Percentiles rank a stretch among this genome's conserved stretches.
phyloP scores from a whole-genome alignment of 2,113 vertebrate species.

The Pipra filicauda region DNA sequence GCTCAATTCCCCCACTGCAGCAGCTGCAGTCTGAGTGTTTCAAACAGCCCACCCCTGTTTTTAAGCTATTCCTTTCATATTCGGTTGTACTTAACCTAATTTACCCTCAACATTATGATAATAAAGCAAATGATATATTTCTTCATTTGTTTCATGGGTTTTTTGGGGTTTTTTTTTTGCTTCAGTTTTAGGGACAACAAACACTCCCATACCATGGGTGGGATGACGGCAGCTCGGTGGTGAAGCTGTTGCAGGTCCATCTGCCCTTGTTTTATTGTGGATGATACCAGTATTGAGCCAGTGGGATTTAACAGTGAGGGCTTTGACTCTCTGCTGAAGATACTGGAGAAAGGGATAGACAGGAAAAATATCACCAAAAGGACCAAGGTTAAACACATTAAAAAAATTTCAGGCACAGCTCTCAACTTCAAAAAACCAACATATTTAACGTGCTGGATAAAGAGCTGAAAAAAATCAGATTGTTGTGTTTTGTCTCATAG shows the following conservation, averaged over 20 bases:
- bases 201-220: constrained; percentile 85
- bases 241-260: constrained; percentile 94
- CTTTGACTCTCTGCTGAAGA: constrained; percentile 88
- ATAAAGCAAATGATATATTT: background rate
- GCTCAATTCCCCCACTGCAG: background rate
- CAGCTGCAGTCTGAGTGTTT: background rate
- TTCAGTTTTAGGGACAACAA: background rate
- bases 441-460: background rate
- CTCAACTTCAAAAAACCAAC: background rate
- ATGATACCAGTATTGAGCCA: constrained; percentile 85
- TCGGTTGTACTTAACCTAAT: background rate
- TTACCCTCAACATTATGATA: background rate
- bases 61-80: background rate
- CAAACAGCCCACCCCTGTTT: background rate
- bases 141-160: background rate
- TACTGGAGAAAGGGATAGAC: constrained; percentile 63
- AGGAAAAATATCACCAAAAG: background rate
- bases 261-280: constrained; percentile 83
- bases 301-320: constrained; percentile 85
- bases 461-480: background rate
- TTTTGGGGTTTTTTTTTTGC: background rate
- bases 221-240: constrained; percentile 91
- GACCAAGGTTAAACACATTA: background rate
- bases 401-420: background rate
- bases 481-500: background rate